phyloP scores from a whole-genome alignment of 1,140 invertebrate species.

The Apocrypta bakeri region DNA sequence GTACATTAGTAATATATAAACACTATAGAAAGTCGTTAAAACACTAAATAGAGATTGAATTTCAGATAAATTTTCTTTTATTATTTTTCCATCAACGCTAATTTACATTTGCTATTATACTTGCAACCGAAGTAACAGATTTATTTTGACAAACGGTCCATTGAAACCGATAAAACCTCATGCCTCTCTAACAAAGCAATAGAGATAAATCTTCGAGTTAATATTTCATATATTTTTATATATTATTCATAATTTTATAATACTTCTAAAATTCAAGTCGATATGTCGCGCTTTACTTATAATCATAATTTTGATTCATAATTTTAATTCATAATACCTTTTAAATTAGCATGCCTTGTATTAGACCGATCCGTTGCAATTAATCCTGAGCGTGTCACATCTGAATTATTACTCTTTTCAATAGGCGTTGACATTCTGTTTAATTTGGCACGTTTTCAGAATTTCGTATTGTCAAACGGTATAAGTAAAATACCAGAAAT shows the following conservation, averaged over 20 bases:
- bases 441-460: constrained; percentile 45
- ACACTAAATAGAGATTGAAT: not conserved
- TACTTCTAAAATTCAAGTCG: constrained; percentile 46
- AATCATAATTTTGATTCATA: constrained; percentile 32
- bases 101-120: constrained; percentile 50
- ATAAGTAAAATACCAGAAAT: constrained; percentile 21
- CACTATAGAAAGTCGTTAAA: not conserved
- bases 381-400: constrained; percentile 8
- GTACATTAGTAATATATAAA: no score
- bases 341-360: not conserved
- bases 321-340: constrained; percentile 36
- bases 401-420: constrained; percentile 4
- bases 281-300: constrained; percentile 42
- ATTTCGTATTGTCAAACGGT: constrained; percentile 33
- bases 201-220: constrained; percentile 45
- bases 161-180: constrained; percentile 43
- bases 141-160: constrained; percentile 40
- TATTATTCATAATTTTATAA: constrained; percentile 42
- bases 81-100: constrained; percentile 51
- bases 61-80: constrained; percentile 50
- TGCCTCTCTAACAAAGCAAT: constrained; percentile 45
- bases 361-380: constrained; percentile 36
- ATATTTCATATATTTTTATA: constrained; percentile 47
- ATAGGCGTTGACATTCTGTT: constrained; percentile 35
- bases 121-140: constrained; percentile 45